These are phyloP conservation scores for Campoletis raptor DNA, from an alignment of 2,888 invertebrate genomes.

Conservation along the genomic window DNA sequence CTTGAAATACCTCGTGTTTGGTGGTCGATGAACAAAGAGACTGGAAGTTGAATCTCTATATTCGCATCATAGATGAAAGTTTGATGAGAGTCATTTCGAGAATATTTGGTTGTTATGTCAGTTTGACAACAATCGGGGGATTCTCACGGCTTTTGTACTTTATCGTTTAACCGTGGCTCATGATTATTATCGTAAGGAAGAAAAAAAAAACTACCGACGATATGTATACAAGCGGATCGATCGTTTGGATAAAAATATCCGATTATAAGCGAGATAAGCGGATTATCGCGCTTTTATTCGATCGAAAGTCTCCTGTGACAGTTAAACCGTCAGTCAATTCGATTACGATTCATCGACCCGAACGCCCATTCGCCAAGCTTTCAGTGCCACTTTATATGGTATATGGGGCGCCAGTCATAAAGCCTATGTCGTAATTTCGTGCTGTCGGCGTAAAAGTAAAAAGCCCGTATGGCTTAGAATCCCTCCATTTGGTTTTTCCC, in stretches of 20 bases:
- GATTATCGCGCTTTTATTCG: slow-evolving; percentile 53
- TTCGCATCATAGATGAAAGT: slow-evolving; percentile 55
- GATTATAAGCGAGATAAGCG: slow-evolving; percentile 42
- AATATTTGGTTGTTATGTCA: slow-evolving; percentile 46
- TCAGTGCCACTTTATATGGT: slow-evolving; percentile 63
- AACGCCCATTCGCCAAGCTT: slow-evolving; percentile 44
- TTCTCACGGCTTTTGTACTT: slow-evolving; percentile 35
- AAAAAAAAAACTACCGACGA: background rate
- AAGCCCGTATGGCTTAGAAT: slow-evolving; percentile 63
- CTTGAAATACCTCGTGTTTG: slow-evolving; percentile 43
- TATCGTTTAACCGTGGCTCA: background rate
- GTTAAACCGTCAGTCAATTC: slow-evolving; percentile 58
- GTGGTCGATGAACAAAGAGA: slow-evolving; percentile 73
- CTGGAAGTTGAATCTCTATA: slow-evolving; percentile 15
- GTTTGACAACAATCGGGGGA: slow-evolving; percentile 15
- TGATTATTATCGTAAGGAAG: slow-evolving; percentile 42
- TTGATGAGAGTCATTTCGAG: slow-evolving; percentile 61
- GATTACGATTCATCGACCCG: slow-evolving; percentile 62
- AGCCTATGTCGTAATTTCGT: slow-evolving; percentile 77
- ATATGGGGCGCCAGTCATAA: slow-evolving; percentile 69
- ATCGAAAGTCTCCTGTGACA: slow-evolving; percentile 51
- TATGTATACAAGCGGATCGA: slow-evolving; percentile 23
- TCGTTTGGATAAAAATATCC: slow-evolving; percentile 36
- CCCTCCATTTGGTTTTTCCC: slow-evolving; percentile 39
- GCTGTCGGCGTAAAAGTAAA: slow-evolving; percentile 76